phyloP scores from a whole-genome alignment of 2,797 vertebrate genomes.

The Discoglossus pictus region DNA sequence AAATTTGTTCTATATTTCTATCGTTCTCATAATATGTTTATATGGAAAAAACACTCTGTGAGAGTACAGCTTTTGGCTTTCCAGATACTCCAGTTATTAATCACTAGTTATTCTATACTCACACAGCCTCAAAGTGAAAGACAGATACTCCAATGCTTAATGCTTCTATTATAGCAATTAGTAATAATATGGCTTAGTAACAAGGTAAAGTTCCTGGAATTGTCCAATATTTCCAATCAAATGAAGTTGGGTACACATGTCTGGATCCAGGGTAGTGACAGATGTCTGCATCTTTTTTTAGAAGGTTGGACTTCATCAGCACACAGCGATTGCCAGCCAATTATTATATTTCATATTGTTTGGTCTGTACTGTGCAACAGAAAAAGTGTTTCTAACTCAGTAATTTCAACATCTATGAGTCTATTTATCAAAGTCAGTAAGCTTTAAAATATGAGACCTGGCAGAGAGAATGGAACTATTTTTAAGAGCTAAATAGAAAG shows the following conservation, averaged over 20 bases:
- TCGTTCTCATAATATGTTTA: too few species aligned
- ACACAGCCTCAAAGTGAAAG: background rate
- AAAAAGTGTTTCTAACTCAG: too few species aligned
- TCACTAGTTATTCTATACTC: conserved; percentile 5
- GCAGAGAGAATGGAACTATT: too few species aligned
- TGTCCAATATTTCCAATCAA: background rate
- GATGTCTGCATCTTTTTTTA: conserved; percentile 5
- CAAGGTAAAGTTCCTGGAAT: background rate
- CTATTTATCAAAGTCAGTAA: too few species aligned
- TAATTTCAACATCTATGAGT: too few species aligned
- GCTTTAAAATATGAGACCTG: too few species aligned
- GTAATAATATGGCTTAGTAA: background rate
- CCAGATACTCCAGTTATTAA: background rate
- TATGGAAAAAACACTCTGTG: too few species aligned
- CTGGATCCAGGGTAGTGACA: background rate
- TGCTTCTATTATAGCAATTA: conserved; percentile 4
- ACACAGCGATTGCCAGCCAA: background rate
- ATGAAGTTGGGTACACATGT: background rate
- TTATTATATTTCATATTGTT: background rate
- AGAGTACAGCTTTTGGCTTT: background rate
- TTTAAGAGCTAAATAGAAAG: too few species aligned
- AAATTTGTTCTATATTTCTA: too few species aligned
- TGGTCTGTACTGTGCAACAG: background rate
- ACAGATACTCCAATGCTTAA: background rate
- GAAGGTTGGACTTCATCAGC: background rate